These are phyloP conservation scores for Lordiphosa fenestrarum DNA, from an alignment of 2,888 invertebrate species.

Conservation along the genomic window DNA sequence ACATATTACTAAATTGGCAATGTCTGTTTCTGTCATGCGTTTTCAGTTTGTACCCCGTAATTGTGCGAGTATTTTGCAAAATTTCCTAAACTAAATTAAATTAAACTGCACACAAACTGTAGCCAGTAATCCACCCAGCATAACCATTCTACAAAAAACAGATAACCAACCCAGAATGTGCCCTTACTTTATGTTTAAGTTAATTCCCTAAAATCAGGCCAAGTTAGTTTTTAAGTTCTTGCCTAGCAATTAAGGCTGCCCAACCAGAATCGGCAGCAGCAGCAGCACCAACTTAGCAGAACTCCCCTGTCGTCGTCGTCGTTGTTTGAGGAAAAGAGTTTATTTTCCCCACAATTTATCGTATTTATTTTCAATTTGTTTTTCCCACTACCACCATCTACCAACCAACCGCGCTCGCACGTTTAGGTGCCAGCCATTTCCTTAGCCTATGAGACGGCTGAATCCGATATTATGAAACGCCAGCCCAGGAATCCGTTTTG, in stretches of 20 bases:
- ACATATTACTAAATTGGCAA: slow-evolving; percentile 41
- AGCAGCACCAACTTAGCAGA: background rate
- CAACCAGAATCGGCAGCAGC: no score
- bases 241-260: no score
- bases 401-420: slow-evolving; percentile 45
- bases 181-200: slow-evolving; percentile 2
- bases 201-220: background rate
- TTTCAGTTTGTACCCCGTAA: slow-evolving; percentile 34
- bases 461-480: slow-evolving; percentile 99
- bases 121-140: slow-evolving; percentile 38
- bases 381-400: slow-evolving; percentile 43
- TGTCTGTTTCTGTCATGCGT: slow-evolving; percentile 29
- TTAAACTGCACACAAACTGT: slow-evolving; percentile 54
- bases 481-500: slow-evolving; percentile 97
- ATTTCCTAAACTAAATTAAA: slow-evolving; percentile 45
- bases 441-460: slow-evolving; percentile 98
- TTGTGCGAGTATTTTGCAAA: slow-evolving; percentile 17
- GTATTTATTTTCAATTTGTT: slow-evolving; percentile 62
- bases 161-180: slow-evolving; percentile 16
- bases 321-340: slow-evolving; percentile 15
- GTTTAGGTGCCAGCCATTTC: slow-evolving; percentile 97
- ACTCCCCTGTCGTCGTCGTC: background rate
- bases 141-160: slow-evolving; percentile 2
- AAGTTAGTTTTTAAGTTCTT: no score
- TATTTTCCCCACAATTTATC: slow-evolving; percentile 59